Evolutionary conservation across 2,888 invertebrate species (phyloP).

Genomic region (Cyaniris semiargus): DNA sequence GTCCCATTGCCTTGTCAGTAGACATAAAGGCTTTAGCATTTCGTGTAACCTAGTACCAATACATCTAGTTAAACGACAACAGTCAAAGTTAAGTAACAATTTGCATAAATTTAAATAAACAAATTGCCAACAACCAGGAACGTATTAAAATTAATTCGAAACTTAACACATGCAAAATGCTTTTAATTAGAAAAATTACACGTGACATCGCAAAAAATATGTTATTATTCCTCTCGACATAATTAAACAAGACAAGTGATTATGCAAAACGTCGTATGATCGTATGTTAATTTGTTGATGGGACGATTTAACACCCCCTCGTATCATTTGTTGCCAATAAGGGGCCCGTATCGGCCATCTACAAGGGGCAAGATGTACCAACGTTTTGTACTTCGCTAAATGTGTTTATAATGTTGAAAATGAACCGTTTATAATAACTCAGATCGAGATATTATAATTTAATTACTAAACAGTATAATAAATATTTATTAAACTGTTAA

Average conservation of each 20-base stretch:
- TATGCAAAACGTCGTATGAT: constrained; percentile 68
- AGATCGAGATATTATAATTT: constrained; percentile 39
- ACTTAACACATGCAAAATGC: constrained; percentile 24
- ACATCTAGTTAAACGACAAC: background rate
- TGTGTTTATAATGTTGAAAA: constrained; percentile 47
- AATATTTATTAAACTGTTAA: constrained; percentile 29
- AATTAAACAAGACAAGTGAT: constrained; percentile 45
- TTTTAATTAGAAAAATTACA: constrained; percentile 24
- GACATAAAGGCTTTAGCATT: background rate
- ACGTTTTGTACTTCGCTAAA: constrained; percentile 48
- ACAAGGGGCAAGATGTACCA: constrained; percentile 42
- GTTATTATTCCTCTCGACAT: constrained; percentile 32
- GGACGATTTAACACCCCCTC: constrained; percentile 75
- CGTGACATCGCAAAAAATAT: constrained; percentile 21
- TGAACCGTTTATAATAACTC: constrained; percentile 48
- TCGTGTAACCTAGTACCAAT: background rate
- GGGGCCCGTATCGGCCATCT: constrained; percentile 61
- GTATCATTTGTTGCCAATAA: constrained; percentile 63
- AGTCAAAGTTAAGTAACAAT: background rate
- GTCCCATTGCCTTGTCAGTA: background rate
- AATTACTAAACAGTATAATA: constrained; percentile 18
- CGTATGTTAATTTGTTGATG: constrained; percentile 69
- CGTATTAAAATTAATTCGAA: background rate
- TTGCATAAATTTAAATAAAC: constrained; percentile 7
- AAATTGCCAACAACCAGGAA: background rate